Percentiles rank a stretch among this genome's conserved stretches.
Evolutionary conservation across 2,888 invertebrate species (phyloP).

Genomic region (Scaptomyza caliginosa): DNA sequence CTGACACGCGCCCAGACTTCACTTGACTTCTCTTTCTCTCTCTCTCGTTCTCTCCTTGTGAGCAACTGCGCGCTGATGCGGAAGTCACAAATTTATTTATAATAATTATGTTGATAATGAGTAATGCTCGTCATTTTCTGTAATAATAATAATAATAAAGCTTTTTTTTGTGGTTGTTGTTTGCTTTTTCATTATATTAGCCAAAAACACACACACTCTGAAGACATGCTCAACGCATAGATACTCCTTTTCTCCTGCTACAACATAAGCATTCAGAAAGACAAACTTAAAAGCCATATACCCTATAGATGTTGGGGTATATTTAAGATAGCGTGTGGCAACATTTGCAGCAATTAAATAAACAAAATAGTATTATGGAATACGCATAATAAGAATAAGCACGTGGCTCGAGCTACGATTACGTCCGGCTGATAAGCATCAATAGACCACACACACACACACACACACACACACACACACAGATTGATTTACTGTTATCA

Average conservation of each 20-base stretch:
- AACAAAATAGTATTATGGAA: constrained; percentile 27
- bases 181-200: too few relatives aligned
- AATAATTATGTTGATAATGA: constrained; percentile 51
- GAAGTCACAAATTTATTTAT: constrained; percentile 42
- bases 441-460: constrained; percentile 11
- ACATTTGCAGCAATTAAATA: neutral
- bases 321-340: too few relatives aligned
- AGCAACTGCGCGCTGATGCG: constrained; percentile 25
- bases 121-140: constrained; percentile 34
- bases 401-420: constrained; percentile 41
- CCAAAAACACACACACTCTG: constrained; percentile 8
- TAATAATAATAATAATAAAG: neutral
- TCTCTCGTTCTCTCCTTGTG: neutral
- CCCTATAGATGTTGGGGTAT: too few relatives aligned
- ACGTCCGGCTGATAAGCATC: constrained; percentile 34
- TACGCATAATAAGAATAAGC: constrained; percentile 24
- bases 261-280: too few relatives aligned
- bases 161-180: neutral
- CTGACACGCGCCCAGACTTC: neutral
- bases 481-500: constrained; percentile 34
- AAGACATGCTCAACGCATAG: neutral
- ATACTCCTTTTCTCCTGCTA: too few relatives aligned
- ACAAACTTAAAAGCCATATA: too few relatives aligned
- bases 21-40: neutral
- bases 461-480: constrained; percentile 2